Conservation (phyloP, 37 sponge, comb jelly and placozoan species). For the Crambe crambe region DNA sequence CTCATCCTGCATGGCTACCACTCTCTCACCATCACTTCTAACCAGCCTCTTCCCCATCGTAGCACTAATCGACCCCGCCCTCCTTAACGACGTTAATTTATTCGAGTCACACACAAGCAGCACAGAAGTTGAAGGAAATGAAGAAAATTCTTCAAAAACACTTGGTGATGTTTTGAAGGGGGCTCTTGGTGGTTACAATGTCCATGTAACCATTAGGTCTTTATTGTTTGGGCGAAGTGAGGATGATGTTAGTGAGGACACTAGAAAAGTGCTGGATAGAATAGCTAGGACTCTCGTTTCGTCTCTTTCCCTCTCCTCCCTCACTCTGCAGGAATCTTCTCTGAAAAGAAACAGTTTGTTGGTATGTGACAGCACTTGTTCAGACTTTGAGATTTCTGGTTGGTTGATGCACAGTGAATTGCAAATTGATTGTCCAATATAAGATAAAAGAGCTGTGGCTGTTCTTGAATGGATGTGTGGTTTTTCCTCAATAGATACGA, state of each 20-base stretch:
- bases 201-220: neutral
- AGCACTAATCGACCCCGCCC: neutral
- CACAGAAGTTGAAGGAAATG: neutral
- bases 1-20: conserved; percentile 6
- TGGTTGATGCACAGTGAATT: too few species aligned
- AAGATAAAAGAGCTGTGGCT: too few species aligned
- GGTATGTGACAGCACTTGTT: too few species aligned
- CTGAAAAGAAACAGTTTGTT: conserved; percentile 2
- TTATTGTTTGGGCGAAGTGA: neutral
- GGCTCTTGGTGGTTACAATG: neutral
- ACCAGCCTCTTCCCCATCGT: conserved; percentile 20
- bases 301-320: neutral
- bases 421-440: too few species aligned
- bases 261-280: neutral
- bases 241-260: neutral
- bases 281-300: neutral
- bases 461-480: too few species aligned
- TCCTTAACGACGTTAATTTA: neutral
- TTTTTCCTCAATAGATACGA: too few species aligned
- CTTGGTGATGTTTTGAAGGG: neutral
- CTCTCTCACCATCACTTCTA: conserved; percentile 13
- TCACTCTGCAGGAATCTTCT: neutral
- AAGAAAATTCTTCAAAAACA: neutral
- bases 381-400: too few species aligned
- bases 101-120: neutral